A percentile compares a stretch with the other conserved stretches of the same genome.
These are phyloP conservation scores for Ips typographus DNA, from an alignment of 1,140 invertebrate genomes.

Conservation along the genomic window DNA sequence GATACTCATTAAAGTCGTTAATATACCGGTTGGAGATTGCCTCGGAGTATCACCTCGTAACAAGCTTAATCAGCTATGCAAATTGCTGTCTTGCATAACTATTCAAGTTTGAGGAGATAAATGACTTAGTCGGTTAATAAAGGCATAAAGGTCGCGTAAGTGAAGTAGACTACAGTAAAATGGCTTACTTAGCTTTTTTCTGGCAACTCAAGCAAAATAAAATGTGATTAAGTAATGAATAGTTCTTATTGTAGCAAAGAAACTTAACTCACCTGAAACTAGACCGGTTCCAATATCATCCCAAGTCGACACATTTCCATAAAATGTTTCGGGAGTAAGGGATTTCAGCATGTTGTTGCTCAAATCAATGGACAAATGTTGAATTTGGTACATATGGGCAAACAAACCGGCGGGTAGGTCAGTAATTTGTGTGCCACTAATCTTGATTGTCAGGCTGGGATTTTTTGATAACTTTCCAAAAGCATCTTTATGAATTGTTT, in stretches of 20 bases:
- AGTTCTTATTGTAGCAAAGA: too few species aligned
- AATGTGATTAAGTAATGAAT: too few species aligned
- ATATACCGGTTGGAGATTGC: conserved; percentile 1
- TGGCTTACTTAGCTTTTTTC: too few species aligned
- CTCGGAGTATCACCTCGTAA: background rate
- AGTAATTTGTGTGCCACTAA: conserved; percentile 72
- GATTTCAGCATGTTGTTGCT: conserved; percentile 78
- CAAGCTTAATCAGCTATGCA: conserved; percentile 10
- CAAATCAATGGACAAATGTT: conserved; percentile 79
- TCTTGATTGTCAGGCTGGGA: conserved; percentile 72
- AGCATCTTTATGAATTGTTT: conserved; percentile 68
- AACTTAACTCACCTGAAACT: conserved; percentile 64
- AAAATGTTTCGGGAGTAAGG: conserved; percentile 78
- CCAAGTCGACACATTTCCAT: conserved; percentile 80
- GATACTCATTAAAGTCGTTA: background rate
- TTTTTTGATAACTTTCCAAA: conserved; percentile 64
- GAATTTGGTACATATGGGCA: conserved; percentile 70
- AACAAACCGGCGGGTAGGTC: conserved; percentile 78
- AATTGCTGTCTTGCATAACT: conserved; percentile 11
- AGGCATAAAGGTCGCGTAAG: conserved; percentile 1
- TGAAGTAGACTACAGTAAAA: too few species aligned
- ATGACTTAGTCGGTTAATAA: background rate
- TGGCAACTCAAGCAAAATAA: too few species aligned
- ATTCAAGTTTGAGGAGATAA: conserved; percentile 4
- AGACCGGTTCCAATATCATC: conserved; percentile 79